Conservation (phyloP, 2,113 vertebrate genomes). For the Dicentrarchus labrax region DNA sequence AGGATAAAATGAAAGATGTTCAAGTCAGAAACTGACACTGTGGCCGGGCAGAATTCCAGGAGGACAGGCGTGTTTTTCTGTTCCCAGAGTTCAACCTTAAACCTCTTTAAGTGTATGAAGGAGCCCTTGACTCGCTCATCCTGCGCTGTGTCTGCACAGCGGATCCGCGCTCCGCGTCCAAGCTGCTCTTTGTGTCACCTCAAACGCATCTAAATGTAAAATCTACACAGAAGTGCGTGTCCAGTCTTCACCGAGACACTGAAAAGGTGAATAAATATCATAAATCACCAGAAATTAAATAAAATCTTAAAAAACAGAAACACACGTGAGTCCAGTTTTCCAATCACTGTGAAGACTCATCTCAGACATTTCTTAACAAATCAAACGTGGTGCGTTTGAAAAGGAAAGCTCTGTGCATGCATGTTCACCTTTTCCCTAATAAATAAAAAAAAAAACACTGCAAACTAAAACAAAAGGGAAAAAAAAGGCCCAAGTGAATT, state of each 20-base stretch:
- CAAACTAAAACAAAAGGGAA: no score
- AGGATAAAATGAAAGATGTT: not conserved
- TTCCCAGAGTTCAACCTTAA: not conserved
- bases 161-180: not conserved
- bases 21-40: not conserved
- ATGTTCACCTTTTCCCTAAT: not conserved
- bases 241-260: not conserved
- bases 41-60: not conserved
- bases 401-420: not conserved
- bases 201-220: not conserved
- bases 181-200: not conserved
- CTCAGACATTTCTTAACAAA: not conserved
- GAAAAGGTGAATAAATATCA: not conserved
- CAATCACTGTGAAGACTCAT: not conserved
- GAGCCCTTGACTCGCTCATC: constrained; percentile 46
- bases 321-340: no score
- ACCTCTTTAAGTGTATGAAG: constrained; percentile 12
- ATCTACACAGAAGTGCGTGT: not conserved
- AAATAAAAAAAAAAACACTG: not conserved
- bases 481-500: not conserved
- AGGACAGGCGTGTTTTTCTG: not conserved
- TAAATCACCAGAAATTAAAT: not conserved
- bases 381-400: not conserved
- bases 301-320: not conserved
- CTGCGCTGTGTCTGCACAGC: not conserved